A percentile compares a stretch with the other conserved stretches of the same genome.
Conservation (phyloP, 2,888 invertebrate genomes). For the Heliconius ethilla region DNA sequence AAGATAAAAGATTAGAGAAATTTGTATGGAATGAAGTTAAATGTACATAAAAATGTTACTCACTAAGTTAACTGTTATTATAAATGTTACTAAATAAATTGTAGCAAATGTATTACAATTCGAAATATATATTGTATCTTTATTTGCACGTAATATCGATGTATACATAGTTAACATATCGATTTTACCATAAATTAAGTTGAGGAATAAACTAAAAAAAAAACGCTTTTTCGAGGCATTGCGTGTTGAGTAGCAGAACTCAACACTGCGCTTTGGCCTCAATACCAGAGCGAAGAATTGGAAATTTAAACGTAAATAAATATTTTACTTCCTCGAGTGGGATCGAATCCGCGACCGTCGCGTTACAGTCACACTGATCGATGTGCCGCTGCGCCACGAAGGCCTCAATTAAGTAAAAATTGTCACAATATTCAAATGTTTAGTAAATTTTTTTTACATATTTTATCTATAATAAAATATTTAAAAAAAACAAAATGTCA, state of each 20-base stretch:
- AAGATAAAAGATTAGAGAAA: constrained; percentile 91
- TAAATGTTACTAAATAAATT: not conserved
- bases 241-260: no score
- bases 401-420: not conserved
- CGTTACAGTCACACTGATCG: no score
- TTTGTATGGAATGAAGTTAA: constrained; percentile 92
- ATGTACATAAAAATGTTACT: constrained; percentile 8
- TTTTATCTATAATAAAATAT: not conserved
- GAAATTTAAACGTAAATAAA: no score
- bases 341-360: no score
- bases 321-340: no score
- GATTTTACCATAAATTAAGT: not conserved
- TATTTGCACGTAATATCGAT: not conserved
- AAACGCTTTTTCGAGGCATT: no score
- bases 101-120: not conserved
- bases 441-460: not conserved
- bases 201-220: no score
- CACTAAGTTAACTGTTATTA: not conserved
- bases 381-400: no score
- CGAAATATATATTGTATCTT: not conserved
- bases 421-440: not conserved
- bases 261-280: no score
- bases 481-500: not conserved
- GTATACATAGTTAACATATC: not conserved
- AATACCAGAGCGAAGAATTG: no score